Evolutionary conservation across 2,888 invertebrate species (phyloP).

Genomic region (Synergus laeviventris): DNA sequence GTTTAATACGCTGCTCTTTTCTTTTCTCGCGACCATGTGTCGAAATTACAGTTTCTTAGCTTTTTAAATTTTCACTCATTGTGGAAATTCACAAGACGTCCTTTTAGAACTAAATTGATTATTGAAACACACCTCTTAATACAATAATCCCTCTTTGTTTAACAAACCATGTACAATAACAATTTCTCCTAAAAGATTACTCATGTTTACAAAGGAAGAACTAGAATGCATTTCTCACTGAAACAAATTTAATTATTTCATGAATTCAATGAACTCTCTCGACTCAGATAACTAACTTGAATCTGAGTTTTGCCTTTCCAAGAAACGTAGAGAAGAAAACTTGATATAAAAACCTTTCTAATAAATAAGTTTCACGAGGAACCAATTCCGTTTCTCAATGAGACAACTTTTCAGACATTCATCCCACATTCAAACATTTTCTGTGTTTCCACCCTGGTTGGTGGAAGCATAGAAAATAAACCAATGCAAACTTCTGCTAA

Average conservation of each 20-base stretch:
- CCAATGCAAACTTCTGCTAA: conserved; percentile 65
- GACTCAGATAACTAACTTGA: not conserved
- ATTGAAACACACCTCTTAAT: too few relatives aligned
- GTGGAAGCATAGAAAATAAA: conserved; percentile 62
- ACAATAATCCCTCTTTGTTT: not conserved
- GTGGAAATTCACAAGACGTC: too few relatives aligned
- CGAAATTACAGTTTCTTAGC: not conserved
- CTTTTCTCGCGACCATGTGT: not conserved
- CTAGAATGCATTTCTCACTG: not conserved
- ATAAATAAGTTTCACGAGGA: conserved; percentile 21
- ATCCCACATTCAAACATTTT: too few relatives aligned
- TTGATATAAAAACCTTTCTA: not conserved
- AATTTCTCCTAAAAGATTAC: not conserved
- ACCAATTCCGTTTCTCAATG: conserved; percentile 10
- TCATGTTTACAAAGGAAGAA: not conserved
- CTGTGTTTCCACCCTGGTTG: not conserved
- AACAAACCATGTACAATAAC: not conserved
- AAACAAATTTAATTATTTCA: not conserved
- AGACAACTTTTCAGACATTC: conserved; percentile 14
- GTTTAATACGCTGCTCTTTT: conserved; percentile 14
- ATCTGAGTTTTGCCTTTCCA: conserved; percentile 19
- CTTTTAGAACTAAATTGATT: too few relatives aligned
- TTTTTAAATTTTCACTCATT: not conserved
- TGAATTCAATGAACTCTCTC: conserved; percentile 6
- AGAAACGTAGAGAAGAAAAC: not conserved